Percentiles rank a stretch among this genome's conserved stretches.
Conservation (phyloP, 2,113 vertebrate genomes). For the Sporophila hypoxantha region DNA sequence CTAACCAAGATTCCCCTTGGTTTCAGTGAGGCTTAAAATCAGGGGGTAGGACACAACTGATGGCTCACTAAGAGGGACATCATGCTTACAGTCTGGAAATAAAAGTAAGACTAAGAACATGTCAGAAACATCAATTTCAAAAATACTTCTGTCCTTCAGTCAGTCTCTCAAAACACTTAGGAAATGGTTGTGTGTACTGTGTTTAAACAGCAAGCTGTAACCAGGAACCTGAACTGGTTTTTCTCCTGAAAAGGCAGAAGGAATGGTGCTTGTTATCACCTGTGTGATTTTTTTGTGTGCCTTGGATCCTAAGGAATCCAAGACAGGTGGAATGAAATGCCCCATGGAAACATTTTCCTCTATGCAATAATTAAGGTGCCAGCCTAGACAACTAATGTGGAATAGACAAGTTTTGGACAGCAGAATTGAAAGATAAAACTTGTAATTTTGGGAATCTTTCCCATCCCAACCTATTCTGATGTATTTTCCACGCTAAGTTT, state of each 20-base stretch:
- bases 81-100: not conserved
- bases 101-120: not conserved
- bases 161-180: not conserved
- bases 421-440: not conserved
- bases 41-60: not conserved
- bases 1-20: not conserved
- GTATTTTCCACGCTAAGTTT: not conserved
- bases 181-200: accelerated
- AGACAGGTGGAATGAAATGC: not conserved
- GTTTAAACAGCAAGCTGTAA: not conserved
- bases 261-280: not conserved
- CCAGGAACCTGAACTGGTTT: not conserved
- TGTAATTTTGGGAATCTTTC: not conserved
- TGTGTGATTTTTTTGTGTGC: not conserved
- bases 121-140: not conserved
- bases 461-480: not conserved
- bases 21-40: not conserved
- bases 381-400: not conserved
- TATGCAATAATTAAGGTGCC: not conserved
- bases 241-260: not conserved
- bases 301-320: not conserved
- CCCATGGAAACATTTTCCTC: not conserved
- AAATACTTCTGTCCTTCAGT: not conserved
- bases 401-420: not conserved
- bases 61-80: not conserved